Conservation (phyloP, 1,140 invertebrate species). For the Metaphire vulgaris region DNA sequence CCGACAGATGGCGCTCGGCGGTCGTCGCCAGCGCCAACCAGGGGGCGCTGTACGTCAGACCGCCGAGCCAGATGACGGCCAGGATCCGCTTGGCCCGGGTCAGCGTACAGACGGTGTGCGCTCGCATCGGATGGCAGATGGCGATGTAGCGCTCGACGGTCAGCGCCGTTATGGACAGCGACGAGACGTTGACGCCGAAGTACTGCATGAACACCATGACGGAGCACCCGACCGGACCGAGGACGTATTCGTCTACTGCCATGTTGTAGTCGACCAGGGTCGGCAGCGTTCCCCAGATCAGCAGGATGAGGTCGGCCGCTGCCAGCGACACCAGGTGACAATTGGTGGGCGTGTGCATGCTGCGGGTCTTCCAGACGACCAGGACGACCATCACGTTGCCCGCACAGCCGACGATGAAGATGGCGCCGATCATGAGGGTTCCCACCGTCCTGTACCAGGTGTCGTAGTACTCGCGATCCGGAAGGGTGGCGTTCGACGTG, state of each 20-base stretch:
- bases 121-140: constrained; percentile 84
- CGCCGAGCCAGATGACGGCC: constrained; percentile 58
- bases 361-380: constrained; percentile 44
- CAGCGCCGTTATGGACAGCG: constrained; percentile 85
- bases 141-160: constrained; percentile 90
- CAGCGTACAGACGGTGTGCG: constrained; percentile 66
- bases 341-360: constrained; percentile 64
- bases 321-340: constrained; percentile 89
- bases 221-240: constrained; percentile 57
- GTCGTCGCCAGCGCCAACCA: constrained; percentile 45
- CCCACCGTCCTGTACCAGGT: constrained; percentile 56
- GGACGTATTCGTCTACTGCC: constrained; percentile 61
- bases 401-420: constrained; percentile 52
- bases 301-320: constrained; percentile 80
- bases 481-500: neutral
- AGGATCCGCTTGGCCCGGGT: constrained; percentile 58
- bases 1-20: constrained; percentile 16
- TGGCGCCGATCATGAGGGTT: constrained; percentile 57
- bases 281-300: constrained; percentile 60
- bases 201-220: constrained; percentile 61
- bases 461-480: constrained; percentile 51
- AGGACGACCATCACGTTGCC: constrained; percentile 54
- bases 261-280: constrained; percentile 58
- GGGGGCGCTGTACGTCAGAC: constrained; percentile 46
- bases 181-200: constrained; percentile 72